A percentile compares a stretch with the other conserved stretches of the same genome.
Evolutionary conservation across 2,888 invertebrate species (phyloP).

Genomic region (Andrena flavipes): DNA sequence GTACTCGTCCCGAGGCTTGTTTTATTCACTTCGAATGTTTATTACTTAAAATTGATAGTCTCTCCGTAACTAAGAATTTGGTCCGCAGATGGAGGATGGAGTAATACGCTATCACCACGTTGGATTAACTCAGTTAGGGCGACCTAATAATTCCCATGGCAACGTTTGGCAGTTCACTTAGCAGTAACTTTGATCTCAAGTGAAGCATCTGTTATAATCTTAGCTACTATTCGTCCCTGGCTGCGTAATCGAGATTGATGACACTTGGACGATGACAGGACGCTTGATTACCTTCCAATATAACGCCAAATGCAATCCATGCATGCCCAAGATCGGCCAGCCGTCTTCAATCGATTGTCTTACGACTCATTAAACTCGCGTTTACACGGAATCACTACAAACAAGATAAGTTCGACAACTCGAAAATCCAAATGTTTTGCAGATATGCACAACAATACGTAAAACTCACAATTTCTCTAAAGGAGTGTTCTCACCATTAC

Average conservation of each 20-base stretch:
- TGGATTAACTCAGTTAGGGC: background rate
- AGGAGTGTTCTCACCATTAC: no score
- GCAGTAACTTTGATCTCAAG: conserved; percentile 65
- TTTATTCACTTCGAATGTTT: no score
- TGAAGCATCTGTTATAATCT: conserved; percentile 57
- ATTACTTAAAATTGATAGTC: background rate
- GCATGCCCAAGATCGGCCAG: background rate
- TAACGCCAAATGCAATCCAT: conserved; percentile 6
- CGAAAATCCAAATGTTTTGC: no score
- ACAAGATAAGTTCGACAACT: no score
- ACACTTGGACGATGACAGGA: conserved; percentile 47
- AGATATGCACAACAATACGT: no score
- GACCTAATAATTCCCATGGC: conserved; percentile 46
- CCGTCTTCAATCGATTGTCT: background rate
- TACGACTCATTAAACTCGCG: conserved; percentile 1
- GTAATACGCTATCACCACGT: conserved; percentile 15
- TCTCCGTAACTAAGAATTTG: background rate
- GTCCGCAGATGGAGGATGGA: background rate
- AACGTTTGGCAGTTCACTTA: conserved; percentile 48
- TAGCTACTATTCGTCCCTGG: conserved; percentile 54
- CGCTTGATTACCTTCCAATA: conserved; percentile 45
- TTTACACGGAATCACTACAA: background rate
- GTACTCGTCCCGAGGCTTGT: no score
- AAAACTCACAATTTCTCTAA: no score
- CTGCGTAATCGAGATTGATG: conserved; percentile 67